phyloP scores from a whole-genome alignment of 2,113 vertebrate genomes.

The Tragulus kanchil region DNA sequence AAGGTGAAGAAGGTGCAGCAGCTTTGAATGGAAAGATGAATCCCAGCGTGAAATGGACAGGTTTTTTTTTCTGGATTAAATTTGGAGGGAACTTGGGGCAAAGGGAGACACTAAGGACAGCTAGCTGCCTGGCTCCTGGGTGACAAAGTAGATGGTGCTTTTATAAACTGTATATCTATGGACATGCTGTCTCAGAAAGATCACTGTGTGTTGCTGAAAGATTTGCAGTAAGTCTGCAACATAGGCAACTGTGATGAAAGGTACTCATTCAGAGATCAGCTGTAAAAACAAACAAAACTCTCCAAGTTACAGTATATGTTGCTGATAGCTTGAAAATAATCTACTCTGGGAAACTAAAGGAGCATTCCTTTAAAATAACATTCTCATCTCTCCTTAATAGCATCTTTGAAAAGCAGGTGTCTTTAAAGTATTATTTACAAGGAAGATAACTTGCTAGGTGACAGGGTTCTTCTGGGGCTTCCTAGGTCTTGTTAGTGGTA shows the following conservation, averaged over 20 bases:
- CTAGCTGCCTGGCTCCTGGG: background rate
- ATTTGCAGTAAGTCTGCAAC: conserved; percentile 75
- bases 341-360: conserved; percentile 73
- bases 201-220: conserved; percentile 70
- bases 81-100: background rate
- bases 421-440: conserved; percentile 57
- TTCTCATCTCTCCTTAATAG: conserved; percentile 50
- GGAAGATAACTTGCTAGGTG: conserved; percentile 69
- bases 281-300: conserved; percentile 38
- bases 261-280: conserved; percentile 60
- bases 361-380: conserved; percentile 69
- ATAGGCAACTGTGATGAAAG: conserved; percentile 63
- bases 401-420: conserved; percentile 67
- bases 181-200: conserved; percentile 63
- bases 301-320: conserved; percentile 58
- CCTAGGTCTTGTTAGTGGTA: background rate
- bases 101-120: background rate
- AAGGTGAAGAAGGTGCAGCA: background rate
- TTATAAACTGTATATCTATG: conserved; percentile 42
- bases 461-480: conserved; percentile 63
- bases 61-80: background rate
- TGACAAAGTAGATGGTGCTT: conserved; percentile 67
- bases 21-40: conserved; percentile 32
- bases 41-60: background rate
- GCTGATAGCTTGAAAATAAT: conserved; percentile 52